phyloP scores from a whole-genome alignment of 2,113 vertebrate species.

The Burhinus oedicnemus region DNA sequence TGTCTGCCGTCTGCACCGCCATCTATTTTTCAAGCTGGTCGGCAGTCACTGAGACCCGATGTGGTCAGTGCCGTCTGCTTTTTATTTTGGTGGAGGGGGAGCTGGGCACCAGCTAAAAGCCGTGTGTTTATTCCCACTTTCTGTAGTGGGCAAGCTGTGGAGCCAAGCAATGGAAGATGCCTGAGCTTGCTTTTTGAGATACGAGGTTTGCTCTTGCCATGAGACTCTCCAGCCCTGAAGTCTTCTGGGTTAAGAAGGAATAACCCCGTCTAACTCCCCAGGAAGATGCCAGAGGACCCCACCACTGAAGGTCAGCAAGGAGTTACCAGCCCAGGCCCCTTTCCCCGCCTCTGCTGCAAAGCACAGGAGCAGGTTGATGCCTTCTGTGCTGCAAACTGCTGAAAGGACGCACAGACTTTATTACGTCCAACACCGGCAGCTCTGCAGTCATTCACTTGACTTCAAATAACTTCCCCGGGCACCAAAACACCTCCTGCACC shows the following conservation, averaged over 20 bases:
- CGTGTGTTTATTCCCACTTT: rapidly evolving
- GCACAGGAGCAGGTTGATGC: not conserved
- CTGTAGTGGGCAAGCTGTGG: rapidly evolving
- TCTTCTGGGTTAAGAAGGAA: not conserved
- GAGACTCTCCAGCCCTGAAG: not conserved
- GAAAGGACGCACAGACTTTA: not conserved
- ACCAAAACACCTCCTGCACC: not conserved
- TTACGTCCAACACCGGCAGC: rapidly evolving
- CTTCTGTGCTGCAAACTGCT: not conserved
- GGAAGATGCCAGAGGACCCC: not conserved
- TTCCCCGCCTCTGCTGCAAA: not conserved
- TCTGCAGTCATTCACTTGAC: not conserved
- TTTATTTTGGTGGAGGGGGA: not conserved
- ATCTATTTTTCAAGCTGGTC: not conserved
- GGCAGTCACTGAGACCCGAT: rapidly evolving
- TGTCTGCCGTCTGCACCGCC: not conserved
- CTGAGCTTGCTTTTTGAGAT: not conserved
- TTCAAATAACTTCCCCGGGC: not conserved
- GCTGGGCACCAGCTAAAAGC: not conserved
- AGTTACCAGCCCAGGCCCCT: not conserved
- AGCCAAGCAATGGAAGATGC: not conserved
- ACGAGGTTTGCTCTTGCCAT: rapidly evolving
- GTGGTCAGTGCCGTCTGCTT: not conserved
- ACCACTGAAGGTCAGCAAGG: not conserved
- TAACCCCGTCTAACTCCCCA: not conserved